phyloP scores from a whole-genome alignment of 2,113 vertebrate genomes.

The Scolopax mira region DNA sequence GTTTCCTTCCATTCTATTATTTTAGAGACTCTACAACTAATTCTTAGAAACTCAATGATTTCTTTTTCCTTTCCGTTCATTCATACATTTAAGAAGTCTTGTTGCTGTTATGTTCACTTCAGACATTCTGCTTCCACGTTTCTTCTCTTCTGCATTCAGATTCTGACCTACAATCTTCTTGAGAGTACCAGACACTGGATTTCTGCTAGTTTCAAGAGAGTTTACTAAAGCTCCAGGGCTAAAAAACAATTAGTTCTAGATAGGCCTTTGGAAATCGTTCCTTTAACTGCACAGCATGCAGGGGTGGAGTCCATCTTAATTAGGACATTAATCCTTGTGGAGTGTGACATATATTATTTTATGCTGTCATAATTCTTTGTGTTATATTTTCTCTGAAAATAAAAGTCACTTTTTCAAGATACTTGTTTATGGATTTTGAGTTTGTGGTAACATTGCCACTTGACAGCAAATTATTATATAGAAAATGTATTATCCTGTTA shows the following conservation, averaged over 20 bases:
- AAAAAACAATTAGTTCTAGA: not conserved
- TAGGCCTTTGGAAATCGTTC: not conserved
- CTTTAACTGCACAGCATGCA: not conserved
- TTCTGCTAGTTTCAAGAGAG: not conserved
- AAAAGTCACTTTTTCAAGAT: not conserved
- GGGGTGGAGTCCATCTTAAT: not conserved
- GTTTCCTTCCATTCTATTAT: slow-evolving; percentile 19
- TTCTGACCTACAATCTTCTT: not conserved
- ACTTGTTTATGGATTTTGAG: not conserved
- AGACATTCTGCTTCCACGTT: not conserved
- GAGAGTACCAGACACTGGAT: not conserved
- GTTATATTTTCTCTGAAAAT: not conserved
- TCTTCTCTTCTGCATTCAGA: not conserved
- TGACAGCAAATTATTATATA: not conserved
- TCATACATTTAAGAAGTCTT: not conserved
- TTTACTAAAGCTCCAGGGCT: not conserved
- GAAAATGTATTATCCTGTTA: not conserved
- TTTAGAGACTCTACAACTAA: not conserved
- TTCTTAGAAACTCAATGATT: not conserved
- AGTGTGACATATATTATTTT: not conserved
- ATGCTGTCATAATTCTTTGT: not conserved
- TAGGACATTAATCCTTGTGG: not conserved
- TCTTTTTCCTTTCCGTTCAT: not conserved
- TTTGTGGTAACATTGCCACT: not conserved
- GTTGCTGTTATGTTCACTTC: not conserved